phyloP scores from a whole-genome alignment of 2,888 invertebrate species.

The Chromoteleia sp. region DNA sequence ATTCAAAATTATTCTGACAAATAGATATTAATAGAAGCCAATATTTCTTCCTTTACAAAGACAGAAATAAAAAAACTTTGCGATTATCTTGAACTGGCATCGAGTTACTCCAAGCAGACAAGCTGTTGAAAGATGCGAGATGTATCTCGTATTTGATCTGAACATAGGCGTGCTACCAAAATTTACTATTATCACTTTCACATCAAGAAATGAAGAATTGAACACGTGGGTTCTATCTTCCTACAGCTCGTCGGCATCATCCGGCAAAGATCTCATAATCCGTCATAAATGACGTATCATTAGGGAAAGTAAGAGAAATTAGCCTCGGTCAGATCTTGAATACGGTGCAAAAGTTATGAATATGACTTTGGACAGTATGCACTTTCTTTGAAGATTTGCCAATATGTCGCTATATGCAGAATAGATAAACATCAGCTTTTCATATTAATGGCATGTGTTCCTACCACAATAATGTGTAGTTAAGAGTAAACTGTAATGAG shows the following conservation, averaged over 20 bases:
- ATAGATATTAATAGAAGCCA: not conserved
- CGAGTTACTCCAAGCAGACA: constrained; percentile 15
- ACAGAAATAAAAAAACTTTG: not conserved
- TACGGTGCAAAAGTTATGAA: constrained; percentile 32
- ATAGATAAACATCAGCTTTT: constrained; percentile 4
- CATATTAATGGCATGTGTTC: not conserved
- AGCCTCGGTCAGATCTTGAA: constrained; percentile 30
- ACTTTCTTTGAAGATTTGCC: constrained; percentile 52
- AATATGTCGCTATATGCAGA: constrained; percentile 19
- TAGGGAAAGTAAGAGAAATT: constrained; percentile 62
- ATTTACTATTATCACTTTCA: constrained; percentile 35
- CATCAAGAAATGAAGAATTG: constrained; percentile 29
- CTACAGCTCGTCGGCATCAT: constrained; percentile 25
- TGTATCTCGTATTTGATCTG: constrained; percentile 10
- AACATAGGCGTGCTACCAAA: constrained; percentile 35
- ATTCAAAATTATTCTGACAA: not conserved
- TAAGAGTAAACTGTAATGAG: too few relatives aligned
- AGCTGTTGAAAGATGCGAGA: constrained; percentile 7
- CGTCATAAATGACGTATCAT: constrained; percentile 61
- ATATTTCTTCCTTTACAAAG: not conserved
- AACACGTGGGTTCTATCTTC: constrained; percentile 19
- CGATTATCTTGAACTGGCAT: not conserved
- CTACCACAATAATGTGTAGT: too few relatives aligned
- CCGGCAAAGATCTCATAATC: constrained; percentile 28
- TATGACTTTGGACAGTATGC: constrained; percentile 17